Evolutionary conservation across 2,797 vertebrate species (phyloP).

Genomic region (Alcedo atthis): DNA sequence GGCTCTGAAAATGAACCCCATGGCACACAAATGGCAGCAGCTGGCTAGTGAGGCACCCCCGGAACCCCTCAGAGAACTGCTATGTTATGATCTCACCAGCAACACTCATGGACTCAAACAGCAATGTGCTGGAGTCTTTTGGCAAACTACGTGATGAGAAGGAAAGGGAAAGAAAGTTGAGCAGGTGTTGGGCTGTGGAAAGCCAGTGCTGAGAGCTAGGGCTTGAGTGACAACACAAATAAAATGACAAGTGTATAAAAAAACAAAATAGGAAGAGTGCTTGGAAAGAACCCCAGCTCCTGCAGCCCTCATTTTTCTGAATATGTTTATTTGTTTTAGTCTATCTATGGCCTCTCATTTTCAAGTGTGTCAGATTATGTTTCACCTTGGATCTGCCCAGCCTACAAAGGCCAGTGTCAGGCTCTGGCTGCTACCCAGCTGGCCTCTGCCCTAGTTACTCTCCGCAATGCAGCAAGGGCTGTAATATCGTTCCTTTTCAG

Average conservation of each 20-base stretch:
- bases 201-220: neutral
- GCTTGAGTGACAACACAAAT: neutral
- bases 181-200: neutral
- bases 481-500: constrained; percentile 2
- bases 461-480: fast-evolving
- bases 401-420: neutral
- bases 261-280: neutral
- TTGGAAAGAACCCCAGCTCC: neutral
- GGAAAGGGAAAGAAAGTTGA: neutral
- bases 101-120: neutral
- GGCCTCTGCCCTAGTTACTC: constrained; percentile 34
- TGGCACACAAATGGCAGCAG: fast-evolving
- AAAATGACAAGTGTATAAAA: neutral
- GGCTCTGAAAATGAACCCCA: neutral
- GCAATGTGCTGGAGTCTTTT: neutral
- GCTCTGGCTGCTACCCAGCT: constrained; percentile 34
- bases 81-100: neutral
- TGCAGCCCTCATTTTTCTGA: neutral
- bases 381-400: constrained; percentile 27
- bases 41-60: neutral
- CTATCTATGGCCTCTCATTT: constrained; percentile 9
- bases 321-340: constrained; percentile 10
- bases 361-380: neutral
- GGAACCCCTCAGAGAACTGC: neutral
- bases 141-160: neutral